Evolutionary conservation across 2,888 invertebrate genomes (phyloP), one percentile per base, ranked within the genome.

Genomic region (Mimachlamys varia): DNA sequence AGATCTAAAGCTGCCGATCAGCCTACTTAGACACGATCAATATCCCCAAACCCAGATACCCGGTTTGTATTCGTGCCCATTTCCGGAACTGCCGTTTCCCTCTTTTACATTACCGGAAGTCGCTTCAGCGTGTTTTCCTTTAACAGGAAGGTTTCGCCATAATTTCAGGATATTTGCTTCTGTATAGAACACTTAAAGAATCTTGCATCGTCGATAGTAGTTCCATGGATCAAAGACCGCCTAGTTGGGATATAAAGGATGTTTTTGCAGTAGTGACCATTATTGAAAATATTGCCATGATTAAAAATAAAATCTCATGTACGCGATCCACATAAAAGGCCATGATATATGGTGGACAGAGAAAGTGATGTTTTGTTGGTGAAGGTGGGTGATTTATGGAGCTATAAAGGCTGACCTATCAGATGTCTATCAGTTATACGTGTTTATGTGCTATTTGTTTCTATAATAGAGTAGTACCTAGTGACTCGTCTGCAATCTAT

Each of bases 141-240:
- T 89, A 44, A 76, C 90, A 92, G 92, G 92, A 92, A 92, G 90
- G 90, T 91, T 88, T 88, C 90, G 90, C 90, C 91, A 92, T 92
- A 92, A 92, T 91, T 90, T 92, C 91, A 92, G 91, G 92, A 92
- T 91, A 91, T 92, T 91, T 92, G 91, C 90, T 50, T 55, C 90
- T 89, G 91, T 90, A 90, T 89, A 88, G 89, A 91, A 92, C 92
- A 91, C 92, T 90, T 90, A 88, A 90, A 90, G 62, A 90, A 88
- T 58, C 88, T 88, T 38, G 89, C 89, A 89, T 90, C 90, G 87
- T 89, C 89, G 90, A 92, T 92, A 89, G 89, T 89, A 90, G 55
- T 89, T 76, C 53, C 87, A 44, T 62, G 55, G 87, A 90, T 92
- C 90, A 92, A 92, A 92, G 90, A 90, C 87, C 88, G 37, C 49